These are phyloP conservation scores for Odocoileus hemionus DNA, from an alignment of 2,113 vertebrate species.

Conservation along the genomic window DNA sequence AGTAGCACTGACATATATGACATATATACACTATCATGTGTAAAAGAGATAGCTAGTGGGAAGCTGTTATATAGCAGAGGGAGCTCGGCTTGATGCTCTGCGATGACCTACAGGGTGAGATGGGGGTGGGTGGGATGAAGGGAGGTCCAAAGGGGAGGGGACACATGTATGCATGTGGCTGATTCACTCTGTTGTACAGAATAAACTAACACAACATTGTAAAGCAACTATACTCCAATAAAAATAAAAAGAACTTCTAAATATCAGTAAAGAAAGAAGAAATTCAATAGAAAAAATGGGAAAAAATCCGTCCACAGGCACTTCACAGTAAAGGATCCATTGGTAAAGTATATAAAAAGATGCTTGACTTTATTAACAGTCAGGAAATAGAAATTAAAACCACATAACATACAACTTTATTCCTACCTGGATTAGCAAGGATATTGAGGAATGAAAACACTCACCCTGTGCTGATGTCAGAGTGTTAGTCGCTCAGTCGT, in stretches of 20 bases:
- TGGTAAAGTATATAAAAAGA: neutral
- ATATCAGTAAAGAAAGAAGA: neutral
- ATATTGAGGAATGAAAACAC: neutral
- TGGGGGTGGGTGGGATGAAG: neutral
- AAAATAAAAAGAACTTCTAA: neutral
- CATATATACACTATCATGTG: neutral
- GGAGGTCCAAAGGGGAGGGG: neutral
- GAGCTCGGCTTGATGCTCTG: neutral
- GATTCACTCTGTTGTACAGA: neutral
- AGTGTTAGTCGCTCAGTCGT: neutral
- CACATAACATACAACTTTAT: neutral
- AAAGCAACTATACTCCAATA: neutral
- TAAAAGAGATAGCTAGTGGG: neutral
- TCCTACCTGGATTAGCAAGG: neutral
- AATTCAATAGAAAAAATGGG: neutral
- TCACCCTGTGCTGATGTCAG: neutral
- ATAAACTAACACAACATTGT: neutral
- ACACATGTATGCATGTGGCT: neutral
- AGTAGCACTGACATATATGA: neutral
- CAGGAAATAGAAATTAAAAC: neutral
- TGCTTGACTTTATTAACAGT: neutral
- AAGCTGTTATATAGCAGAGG: neutral
- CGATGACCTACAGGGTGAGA: neutral
- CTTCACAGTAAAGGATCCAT: neutral
- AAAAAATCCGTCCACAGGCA: neutral